A percentile compares a stretch with the other conserved stretches of the same genome.
Conservation (phyloP, 2,888 invertebrate species). For the Archips xylosteana region DNA sequence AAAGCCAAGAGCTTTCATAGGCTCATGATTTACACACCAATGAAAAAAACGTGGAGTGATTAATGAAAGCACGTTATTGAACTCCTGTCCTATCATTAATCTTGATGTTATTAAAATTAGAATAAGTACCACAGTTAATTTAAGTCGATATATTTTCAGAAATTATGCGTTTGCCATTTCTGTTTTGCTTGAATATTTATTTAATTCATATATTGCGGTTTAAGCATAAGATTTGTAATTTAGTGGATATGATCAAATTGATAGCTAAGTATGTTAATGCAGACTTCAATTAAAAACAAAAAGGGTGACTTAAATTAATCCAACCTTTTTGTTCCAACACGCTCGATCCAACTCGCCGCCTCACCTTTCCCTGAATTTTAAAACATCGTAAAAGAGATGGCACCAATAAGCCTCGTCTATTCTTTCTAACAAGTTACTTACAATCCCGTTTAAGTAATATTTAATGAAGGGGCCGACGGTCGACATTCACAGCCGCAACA, state of each 20-base stretch:
- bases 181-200: background rate
- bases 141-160: background rate
- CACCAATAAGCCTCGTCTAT: constrained; percentile 56
- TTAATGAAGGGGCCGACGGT: constrained; percentile 70
- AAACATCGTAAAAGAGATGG: constrained; percentile 52
- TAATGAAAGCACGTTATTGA: constrained; percentile 11
- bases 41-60: background rate
- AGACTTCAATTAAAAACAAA: constrained; percentile 24
- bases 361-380: constrained; percentile 48
- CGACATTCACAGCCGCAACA: constrained; percentile 68
- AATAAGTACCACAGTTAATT: constrained; percentile 1
- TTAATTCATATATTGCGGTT: background rate
- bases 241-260: background rate
- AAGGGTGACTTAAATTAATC: constrained; percentile 21
- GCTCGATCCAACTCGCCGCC: constrained; percentile 41
- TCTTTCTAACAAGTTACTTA: constrained; percentile 68
- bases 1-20: background rate
- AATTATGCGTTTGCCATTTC: background rate
- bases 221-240: background rate
- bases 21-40: constrained; percentile 4
- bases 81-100: constrained; percentile 9
- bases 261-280: background rate
- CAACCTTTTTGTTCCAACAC: constrained; percentile 31
- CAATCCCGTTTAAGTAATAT: constrained; percentile 73
- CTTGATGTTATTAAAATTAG: constrained; percentile 10